Conservation (phyloP, 1,140 invertebrate genomes). For the Orchesella cincta region DNA sequence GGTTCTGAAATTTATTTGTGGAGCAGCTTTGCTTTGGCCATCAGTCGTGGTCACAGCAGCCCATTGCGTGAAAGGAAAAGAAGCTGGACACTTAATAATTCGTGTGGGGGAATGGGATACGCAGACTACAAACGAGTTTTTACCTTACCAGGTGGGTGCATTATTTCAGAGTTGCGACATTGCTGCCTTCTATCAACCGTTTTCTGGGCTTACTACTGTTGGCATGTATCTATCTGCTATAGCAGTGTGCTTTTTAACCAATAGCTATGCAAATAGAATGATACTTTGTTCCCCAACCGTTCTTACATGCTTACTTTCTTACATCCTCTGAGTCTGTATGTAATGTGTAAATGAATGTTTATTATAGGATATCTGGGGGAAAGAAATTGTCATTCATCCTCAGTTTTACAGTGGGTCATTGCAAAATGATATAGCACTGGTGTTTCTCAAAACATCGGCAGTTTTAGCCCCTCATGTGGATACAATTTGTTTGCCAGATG, state of each 20-base stretch:
- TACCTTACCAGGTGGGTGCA: slow-evolving; percentile 71
- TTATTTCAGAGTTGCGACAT: no score
- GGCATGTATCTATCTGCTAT: neutral
- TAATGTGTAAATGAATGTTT: neutral
- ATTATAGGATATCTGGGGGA: slow-evolving; percentile 49
- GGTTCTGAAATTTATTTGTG: slow-evolving; percentile 67
- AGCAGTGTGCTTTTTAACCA: no score
- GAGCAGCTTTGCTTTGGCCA: slow-evolving; percentile 72
- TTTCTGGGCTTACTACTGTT: no score
- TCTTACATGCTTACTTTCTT: neutral
- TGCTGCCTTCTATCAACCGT: no score
- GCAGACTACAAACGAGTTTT: slow-evolving; percentile 70
- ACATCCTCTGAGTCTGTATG: neutral
- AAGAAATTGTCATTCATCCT: slow-evolving; percentile 55
- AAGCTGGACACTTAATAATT: slow-evolving; percentile 58
- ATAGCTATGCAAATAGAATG: neutral
- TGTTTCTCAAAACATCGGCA: slow-evolving; percentile 53
- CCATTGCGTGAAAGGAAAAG: slow-evolving; percentile 63
- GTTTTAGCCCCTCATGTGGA: slow-evolving; percentile 55
- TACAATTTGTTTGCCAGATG: slow-evolving; percentile 56
- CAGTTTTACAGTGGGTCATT: slow-evolving; percentile 54
- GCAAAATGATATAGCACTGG: slow-evolving; percentile 56
- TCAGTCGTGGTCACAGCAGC: slow-evolving; percentile 71
- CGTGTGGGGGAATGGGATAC: slow-evolving; percentile 70
- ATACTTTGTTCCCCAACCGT: neutral